Percentiles rank a stretch among this genome's conserved stretches.
phyloP scores from a whole-genome alignment of 64 coral and sea anemone species.

The Porites lutea region DNA sequence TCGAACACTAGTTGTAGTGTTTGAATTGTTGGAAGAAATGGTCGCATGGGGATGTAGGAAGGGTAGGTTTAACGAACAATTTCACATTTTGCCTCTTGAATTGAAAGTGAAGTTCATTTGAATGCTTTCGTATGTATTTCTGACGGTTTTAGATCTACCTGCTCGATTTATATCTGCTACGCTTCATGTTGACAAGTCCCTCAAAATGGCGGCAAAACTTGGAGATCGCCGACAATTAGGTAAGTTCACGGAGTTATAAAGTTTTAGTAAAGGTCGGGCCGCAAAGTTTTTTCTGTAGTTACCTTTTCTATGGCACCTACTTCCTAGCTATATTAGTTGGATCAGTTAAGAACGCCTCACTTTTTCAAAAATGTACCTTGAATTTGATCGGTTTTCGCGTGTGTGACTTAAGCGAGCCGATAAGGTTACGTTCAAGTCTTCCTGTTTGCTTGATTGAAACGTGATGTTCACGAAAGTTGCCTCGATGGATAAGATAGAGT shows the following conservation, averaged over 20 bases:
- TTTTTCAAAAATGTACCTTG: not conserved
- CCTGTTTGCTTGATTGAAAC: too few relatives aligned
- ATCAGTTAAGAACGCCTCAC: constrained; percentile 8
- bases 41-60: not conserved
- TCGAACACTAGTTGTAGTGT: constrained; percentile 14
- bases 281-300: not conserved
- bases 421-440: too few relatives aligned
- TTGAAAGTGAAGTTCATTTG: constrained; percentile 8
- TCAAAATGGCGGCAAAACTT: constrained; percentile 34
- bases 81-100: not conserved
- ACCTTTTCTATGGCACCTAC: not conserved
- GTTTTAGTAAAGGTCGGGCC: constrained; percentile 12
- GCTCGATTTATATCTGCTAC: constrained; percentile 25
- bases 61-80: too few relatives aligned
- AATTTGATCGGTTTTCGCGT: not conserved
- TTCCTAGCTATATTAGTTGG: constrained; percentile 5
- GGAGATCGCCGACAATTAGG: not conserved
- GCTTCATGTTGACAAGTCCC: constrained; percentile 35
- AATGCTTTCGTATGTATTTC: constrained; percentile 33
- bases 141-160: constrained; percentile 31
- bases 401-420: too few relatives aligned
- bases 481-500: too few relatives aligned
- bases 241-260: constrained; percentile 4
- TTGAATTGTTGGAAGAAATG: constrained; percentile 38
- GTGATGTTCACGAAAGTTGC: too few relatives aligned